Evolutionary conservation across 2,113 vertebrate species (phyloP).

Genomic region (Pan paniscus): DNA sequence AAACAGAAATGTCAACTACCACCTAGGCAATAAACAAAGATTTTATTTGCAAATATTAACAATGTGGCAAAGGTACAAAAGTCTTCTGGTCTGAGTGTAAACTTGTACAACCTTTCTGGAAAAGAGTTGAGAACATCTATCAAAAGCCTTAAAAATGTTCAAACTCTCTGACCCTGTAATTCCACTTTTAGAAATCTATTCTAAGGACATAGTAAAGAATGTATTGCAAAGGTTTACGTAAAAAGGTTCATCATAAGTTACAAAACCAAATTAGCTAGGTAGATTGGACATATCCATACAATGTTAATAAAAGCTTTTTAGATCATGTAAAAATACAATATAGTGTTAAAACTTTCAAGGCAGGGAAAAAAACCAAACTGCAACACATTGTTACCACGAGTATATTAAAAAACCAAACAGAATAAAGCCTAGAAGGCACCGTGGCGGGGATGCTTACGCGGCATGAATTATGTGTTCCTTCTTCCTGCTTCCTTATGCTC

Average conservation of each 20-base stretch:
- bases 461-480: not conserved
- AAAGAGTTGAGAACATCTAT: not conserved
- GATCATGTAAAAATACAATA: not conserved
- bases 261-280: not conserved
- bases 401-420: not conserved
- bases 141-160: not conserved
- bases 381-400: not conserved
- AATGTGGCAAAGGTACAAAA: not conserved
- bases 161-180: not conserved
- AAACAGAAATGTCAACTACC: not conserved
- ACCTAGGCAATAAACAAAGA: not conserved
- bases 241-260: not conserved
- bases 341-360: not conserved
- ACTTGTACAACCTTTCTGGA: not conserved
- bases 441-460: accelerated
- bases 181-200: not conserved
- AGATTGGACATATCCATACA: not conserved
- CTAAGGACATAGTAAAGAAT: not conserved
- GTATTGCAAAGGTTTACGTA: not conserved
- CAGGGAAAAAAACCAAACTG: not conserved
- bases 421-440: not conserved
- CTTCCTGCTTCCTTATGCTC: not conserved
- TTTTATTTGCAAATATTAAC: not conserved
- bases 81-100: not conserved
- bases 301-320: not conserved